phyloP scores from a whole-genome alignment of 2,797 vertebrate genomes.

The Mormyrus proboscirostris region DNA sequence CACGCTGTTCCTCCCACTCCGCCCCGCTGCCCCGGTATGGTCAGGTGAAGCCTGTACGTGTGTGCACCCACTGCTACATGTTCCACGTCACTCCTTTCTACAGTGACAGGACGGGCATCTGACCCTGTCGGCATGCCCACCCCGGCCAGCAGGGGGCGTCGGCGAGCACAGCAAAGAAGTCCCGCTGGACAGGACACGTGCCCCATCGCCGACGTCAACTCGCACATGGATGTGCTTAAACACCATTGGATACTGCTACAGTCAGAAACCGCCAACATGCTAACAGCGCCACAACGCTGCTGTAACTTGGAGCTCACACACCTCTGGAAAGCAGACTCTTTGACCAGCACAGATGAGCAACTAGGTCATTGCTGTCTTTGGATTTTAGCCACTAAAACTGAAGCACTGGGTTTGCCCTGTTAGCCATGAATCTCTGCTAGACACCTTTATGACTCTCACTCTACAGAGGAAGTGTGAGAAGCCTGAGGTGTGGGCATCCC shows the following conservation, averaged over 20 bases:
- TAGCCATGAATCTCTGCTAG: background rate
- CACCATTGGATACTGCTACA: background rate
- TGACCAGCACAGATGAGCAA: background rate
- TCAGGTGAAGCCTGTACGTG: slow-evolving; percentile 91
- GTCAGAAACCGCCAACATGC: background rate
- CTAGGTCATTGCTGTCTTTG: background rate
- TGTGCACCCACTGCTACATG: slow-evolving; percentile 98
- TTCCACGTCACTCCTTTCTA: slow-evolving; percentile 98
- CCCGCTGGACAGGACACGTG: background rate
- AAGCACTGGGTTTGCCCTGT: background rate
- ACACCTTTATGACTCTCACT: background rate
- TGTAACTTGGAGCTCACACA: background rate
- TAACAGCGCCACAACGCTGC: background rate
- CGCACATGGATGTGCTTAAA: background rate
- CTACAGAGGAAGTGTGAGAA: background rate
- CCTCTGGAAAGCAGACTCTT: background rate
- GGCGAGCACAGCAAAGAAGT: background rate
- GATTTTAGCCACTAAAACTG: background rate
- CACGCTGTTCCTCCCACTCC: slow-evolving; percentile 91
- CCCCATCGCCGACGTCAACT: background rate
- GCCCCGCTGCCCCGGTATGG: slow-evolving; percentile 92
- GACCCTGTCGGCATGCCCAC: slow-evolving; percentile 33
- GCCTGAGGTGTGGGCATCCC: background rate
- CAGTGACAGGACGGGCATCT: slow-evolving; percentile 71
- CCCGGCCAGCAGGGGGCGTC: background rate